Evolutionary conservation across 2,888 invertebrate genomes (phyloP), one percentile per base, ranked within the genome.

Genomic region (Danaus chrysippus): DNA sequence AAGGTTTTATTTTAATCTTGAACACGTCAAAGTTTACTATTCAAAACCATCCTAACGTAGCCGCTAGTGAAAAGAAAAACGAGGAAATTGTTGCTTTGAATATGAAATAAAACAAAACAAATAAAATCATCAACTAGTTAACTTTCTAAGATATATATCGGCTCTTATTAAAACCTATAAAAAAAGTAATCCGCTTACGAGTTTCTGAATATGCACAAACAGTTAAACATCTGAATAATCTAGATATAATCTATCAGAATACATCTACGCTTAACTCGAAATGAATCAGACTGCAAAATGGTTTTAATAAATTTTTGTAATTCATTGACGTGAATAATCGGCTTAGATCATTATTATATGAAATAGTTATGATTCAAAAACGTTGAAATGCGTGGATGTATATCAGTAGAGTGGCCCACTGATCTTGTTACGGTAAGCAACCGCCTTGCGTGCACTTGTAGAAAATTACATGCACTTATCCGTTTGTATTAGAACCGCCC

Each of bases 321-420:
- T 34, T 34, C 6, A 34, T 34, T 34, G 23, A 34, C 8, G 23
- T 34, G 23, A 34, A 34, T 34, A 34, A 34, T 2, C 0, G 23
- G 23, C 23, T 3, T 34, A 34, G 23, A 34, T 34, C 8, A 34
- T 34, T 34, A 34, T 34, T 34, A 34, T 34, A 15, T n/a, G 15
- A 49, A 17, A 49, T 17, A 49, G 9, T 46, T 13, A 49, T 3
- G 1, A 6, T 17, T 17, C 9, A 10, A 49, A 15, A 10, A 17
- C 17, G 9, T 17, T 17, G 10, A 15, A 19, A 23, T 58, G 56
- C 63, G 60, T 63, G 60, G 61, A 68, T 62, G 61, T 66, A 52
- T 59, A 61, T 56, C 10, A 55, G 52, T 61, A 65, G 60, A 57
- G 54, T 69, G 67, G 41, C 64, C 65, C 64, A 66, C 44, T 69